Evolutionary conservation across 2,113 vertebrate species (phyloP).

Genomic region (Naja naja): DNA sequence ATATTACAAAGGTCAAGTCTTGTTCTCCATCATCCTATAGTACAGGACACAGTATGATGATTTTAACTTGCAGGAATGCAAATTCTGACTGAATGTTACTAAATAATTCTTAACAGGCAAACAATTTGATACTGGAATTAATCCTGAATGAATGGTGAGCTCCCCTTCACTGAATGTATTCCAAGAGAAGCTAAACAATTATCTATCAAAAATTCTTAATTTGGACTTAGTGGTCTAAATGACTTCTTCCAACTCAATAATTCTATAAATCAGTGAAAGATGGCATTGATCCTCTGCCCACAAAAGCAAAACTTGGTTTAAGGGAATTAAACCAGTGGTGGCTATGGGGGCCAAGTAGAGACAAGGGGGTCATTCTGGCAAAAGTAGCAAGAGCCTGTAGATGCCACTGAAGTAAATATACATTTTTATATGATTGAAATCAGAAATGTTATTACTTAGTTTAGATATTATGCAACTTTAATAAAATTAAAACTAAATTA

Average conservation of each 20-base stretch:
- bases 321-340: background rate
- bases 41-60: background rate
- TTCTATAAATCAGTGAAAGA: background rate
- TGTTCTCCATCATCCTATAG: background rate
- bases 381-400: background rate
- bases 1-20: background rate
- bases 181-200: background rate
- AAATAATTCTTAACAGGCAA: background rate
- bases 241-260: background rate
- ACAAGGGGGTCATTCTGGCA: background rate
- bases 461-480: rapidly evolving
- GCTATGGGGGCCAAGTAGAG: background rate
- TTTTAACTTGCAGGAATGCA: background rate
- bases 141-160: background rate
- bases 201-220: background rate
- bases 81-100: background rate
- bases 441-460: background rate
- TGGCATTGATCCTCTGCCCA: background rate
- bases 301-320: background rate
- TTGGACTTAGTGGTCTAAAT: background rate
- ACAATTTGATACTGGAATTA: background rate
- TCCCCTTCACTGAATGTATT: background rate
- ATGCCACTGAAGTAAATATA: background rate
- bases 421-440: background rate
- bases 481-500: constrained; percentile 55